Base-by-base conservation (phyloP, 1,140 invertebrate genomes). In the Drosophila athabasca region DNA sequence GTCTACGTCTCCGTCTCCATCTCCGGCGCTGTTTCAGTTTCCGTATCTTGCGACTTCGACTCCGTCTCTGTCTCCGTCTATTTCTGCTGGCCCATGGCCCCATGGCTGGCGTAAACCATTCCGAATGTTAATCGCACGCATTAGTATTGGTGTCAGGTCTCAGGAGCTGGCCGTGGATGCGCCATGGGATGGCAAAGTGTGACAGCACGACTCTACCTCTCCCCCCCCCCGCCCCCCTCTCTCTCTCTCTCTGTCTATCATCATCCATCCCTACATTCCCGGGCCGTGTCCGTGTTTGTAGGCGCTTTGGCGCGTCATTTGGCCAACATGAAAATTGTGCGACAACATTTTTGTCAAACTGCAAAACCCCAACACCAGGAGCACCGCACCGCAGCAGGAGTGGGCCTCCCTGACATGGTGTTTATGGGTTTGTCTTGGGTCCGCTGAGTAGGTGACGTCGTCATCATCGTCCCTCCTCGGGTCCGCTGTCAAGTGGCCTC, bases 101-200 rank as follows among this genome's bases (percentile, higher is more conserved):
- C 35, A 15, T 60, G 53, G 60, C 60, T 52, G 44, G 29, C 17
- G 58, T 41, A 67, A 62, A 59, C 53, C 83, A 65, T 82, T 79
- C 64, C 66, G 70, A 88, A 83, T 89, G 76, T 88, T 88, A 88
- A 89, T 88, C 83, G 83, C 72, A 83, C 43, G 76, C 83, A 88
- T 88, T 88, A 89, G 83, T 83, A 88, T 88, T 88, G 84, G 83
- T 89, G 84, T 89, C 84, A 89, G 80, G 79, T 68, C 58, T 62
- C 75, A 58, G 62, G 53, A 81, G 60, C 46, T 71, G 41, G 58
- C 66, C 62, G 52, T 64, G 69, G 61, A 48, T 49, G 57, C 62
- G 64, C 67, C 79, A 48, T 50, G 79, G 75, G 70, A 79, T 43
- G 44, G 69, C 58, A 50, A 62, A 58, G 26, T 72, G 64, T 62